phyloP scores from a whole-genome alignment of 2,888 invertebrate genomes.

The Amiota minor region DNA sequence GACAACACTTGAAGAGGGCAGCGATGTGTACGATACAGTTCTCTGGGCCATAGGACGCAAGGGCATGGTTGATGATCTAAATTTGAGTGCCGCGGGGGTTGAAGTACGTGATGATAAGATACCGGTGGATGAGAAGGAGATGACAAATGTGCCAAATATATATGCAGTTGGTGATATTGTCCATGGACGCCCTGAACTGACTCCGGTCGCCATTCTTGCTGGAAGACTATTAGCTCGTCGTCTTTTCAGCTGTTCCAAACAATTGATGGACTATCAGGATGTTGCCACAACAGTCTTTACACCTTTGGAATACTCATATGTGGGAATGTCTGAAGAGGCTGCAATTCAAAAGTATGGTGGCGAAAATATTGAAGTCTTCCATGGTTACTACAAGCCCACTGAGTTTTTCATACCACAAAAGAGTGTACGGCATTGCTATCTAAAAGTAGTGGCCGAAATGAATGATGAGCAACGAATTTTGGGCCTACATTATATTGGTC shows the following conservation, averaged over 20 bases:
- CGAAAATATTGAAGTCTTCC: conserved; percentile 90
- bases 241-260: conserved; percentile 77
- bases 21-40: conserved; percentile 85
- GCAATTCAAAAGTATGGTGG: conserved; percentile 81
- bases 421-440: conserved; percentile 88
- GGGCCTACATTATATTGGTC: conserved; percentile 92
- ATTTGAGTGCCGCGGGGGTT: conserved; percentile 83
- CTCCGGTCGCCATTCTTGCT: conserved; percentile 94
- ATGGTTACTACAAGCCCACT: conserved; percentile 93
- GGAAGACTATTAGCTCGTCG: conserved; percentile 87
- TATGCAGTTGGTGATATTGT: conserved; percentile 96
- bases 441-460: conserved; percentile 84
- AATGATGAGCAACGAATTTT: conserved; percentile 83
- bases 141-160: conserved; percentile 88
- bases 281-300: conserved; percentile 96
- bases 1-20: conserved; percentile 72
- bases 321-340: conserved; percentile 91
- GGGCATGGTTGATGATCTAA: conserved; percentile 82
- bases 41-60: conserved; percentile 88
- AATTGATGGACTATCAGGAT: conserved; percentile 86
- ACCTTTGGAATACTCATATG: conserved; percentile 94
- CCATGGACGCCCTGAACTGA: conserved; percentile 88
- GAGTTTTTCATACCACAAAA: conserved; percentile 95
- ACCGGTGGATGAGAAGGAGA: conserved; percentile 81
- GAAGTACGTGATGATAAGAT: conserved; percentile 81